These are phyloP conservation scores for Cerceris ruficornis DNA, from an alignment of 2,888 invertebrate genomes.

Conservation along the genomic window DNA sequence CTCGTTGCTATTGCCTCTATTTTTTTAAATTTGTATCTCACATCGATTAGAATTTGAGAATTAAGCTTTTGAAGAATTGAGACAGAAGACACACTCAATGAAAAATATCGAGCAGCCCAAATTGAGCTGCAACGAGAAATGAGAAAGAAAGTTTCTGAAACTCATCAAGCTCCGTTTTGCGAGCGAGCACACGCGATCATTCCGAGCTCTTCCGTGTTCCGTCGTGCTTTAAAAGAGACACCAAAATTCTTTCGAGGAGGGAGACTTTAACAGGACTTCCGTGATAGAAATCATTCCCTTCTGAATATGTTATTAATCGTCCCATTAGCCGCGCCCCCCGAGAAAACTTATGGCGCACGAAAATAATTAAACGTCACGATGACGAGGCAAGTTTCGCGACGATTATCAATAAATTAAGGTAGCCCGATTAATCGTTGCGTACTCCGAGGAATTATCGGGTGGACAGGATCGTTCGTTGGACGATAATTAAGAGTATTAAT, in stretches of 20 bases:
- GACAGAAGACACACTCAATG: too few species aligned
- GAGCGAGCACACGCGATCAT: too few species aligned
- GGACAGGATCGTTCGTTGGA: conserved; percentile 11
- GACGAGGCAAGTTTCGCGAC: conserved; percentile 20
- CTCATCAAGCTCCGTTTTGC: too few species aligned
- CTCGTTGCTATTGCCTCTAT: too few species aligned
- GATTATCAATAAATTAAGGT: conserved; percentile 12
- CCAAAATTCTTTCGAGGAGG: not conserved
- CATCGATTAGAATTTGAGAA: too few species aligned
- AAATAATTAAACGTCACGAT: conserved; percentile 26
- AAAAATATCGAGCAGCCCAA: too few species aligned
- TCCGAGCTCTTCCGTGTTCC: too few species aligned
- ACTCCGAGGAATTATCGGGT: conserved; percentile 8
- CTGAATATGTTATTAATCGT: conserved; percentile 3
- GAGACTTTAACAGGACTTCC: not conserved
- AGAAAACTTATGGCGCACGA: not conserved
- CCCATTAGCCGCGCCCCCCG: not conserved
- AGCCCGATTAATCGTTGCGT: not conserved
- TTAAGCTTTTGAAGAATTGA: too few species aligned
- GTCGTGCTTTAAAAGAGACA: not conserved
- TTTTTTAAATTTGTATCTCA: too few species aligned
- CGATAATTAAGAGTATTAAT: conserved; percentile 60
- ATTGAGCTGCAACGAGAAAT: too few species aligned
- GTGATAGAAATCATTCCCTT: not conserved
- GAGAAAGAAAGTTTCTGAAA: too few species aligned